A percentile compares a stretch with the other conserved stretches of the same genome.
phyloP scores from a whole-genome alignment of 2,113 vertebrate species.

The Ibidorhyncha struthersii region DNA sequence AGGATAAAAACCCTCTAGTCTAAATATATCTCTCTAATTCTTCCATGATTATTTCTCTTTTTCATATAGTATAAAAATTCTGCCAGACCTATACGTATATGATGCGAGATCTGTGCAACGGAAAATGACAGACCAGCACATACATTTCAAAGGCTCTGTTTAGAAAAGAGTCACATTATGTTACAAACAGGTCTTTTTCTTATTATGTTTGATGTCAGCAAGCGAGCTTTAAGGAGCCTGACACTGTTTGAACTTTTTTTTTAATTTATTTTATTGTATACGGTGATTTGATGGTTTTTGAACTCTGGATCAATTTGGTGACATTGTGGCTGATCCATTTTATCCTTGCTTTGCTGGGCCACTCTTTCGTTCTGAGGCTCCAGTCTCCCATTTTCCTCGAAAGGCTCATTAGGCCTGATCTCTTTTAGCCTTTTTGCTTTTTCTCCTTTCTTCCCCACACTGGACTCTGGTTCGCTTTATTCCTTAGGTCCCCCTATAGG shows the following conservation, averaged over 20 bases:
- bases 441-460: slow-evolving; percentile 59
- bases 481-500: slow-evolving; percentile 69
- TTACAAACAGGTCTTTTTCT: slow-evolving; percentile 48
- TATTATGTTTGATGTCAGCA: slow-evolving; percentile 22
- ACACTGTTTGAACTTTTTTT: slow-evolving; percentile 51
- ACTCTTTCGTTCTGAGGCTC: slow-evolving; percentile 56
- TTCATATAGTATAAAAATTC: slow-evolving; percentile 7
- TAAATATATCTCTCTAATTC: not conserved
- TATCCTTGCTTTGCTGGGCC: slow-evolving; percentile 73
- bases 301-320: slow-evolving; percentile 72
- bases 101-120: not conserved
- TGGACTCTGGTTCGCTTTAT: slow-evolving; percentile 69
- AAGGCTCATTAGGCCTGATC: slow-evolving; percentile 74
- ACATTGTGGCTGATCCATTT: slow-evolving; percentile 70
- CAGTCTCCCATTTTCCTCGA: slow-evolving; percentile 58
- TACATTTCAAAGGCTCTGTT: slow-evolving; percentile 48
- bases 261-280: slow-evolving; percentile 60
- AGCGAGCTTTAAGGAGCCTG: slow-evolving; percentile 43
- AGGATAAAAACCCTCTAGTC: not conserved
- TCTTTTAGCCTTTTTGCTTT: slow-evolving; percentile 71
- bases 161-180: slow-evolving; percentile 57
- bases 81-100: not conserved
- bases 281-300: slow-evolving; percentile 69
- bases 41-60: not conserved
- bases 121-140: slow-evolving; percentile 10